Conservation (phyloP, 2,888 invertebrate species). For the Pammene fasciana region DNA sequence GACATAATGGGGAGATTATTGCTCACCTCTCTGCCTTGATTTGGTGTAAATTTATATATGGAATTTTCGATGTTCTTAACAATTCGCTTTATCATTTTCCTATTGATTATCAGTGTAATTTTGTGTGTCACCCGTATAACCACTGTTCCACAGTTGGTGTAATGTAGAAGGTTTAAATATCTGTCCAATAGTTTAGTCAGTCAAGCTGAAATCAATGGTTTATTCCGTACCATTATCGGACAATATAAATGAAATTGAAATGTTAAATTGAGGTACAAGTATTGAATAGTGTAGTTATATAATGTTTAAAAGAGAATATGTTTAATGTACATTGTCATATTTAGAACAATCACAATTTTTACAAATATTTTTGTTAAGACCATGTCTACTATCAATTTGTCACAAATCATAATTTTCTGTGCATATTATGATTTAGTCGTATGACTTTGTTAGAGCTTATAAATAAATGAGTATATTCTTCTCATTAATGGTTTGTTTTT, state of each 20-base stretch:
- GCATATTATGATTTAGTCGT: slow-evolving; percentile 59
- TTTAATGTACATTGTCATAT: slow-evolving; percentile 48
- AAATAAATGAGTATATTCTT: slow-evolving; percentile 79
- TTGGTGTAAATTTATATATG: neutral
- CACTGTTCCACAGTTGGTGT: neutral
- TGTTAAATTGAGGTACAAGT: slow-evolving; percentile 66
- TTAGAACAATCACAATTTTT: slow-evolving; percentile 42
- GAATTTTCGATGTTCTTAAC: neutral
- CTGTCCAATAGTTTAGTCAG: slow-evolving; percentile 46
- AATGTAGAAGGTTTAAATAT: slow-evolving; percentile 47
- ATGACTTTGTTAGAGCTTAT: slow-evolving; percentile 65
- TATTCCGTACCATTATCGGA: slow-evolving; percentile 56
- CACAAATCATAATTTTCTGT: slow-evolving; percentile 54
- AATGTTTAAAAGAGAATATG: slow-evolving; percentile 48
- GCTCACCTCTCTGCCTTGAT: neutral
- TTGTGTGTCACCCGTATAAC: slow-evolving; percentile 6
- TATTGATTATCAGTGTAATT: neutral
- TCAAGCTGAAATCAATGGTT: slow-evolving; percentile 59
- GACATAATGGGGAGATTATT: neutral
- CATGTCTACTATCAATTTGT: slow-evolving; percentile 45
- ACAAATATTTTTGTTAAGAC: slow-evolving; percentile 46
- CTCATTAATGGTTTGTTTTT: slow-evolving; percentile 76
- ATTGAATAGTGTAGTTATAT: slow-evolving; percentile 59
- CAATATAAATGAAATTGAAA: slow-evolving; percentile 62
- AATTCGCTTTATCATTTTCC: neutral